Base-by-base conservation (phyloP, 2,888 invertebrate genomes). In the Drosophila nr. perissopoda region DNA sequence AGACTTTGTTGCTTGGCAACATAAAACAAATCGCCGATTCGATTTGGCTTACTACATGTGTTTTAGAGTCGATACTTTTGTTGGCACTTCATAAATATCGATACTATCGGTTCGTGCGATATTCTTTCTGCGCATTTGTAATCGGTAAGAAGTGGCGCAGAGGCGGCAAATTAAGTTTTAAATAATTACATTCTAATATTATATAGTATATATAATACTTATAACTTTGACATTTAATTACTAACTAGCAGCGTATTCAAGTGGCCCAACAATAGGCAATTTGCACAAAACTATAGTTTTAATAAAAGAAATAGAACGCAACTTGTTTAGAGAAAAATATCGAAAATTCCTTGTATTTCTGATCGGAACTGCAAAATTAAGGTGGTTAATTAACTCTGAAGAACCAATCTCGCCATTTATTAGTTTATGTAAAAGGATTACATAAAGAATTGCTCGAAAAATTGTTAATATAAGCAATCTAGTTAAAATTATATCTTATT, bases 1-100 rank as follows among this genome's bases (percentile, higher is more conserved):
- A 69, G 42, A 45, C 49, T 69, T 49, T 38, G 75, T 78, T 68
- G 69, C 79, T 62, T 57, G 48, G 79, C 82, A 78, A 82, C 74
- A 25, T 45, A 65, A 63, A 69, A 63, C 68, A 66, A 68, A 59
- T 54, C 48, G 72, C 78, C 78, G 58, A 68, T 38, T 64, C 63
- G 73, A 62, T 77, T 31, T 18, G 4, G 33, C 10, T 53, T 51
- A 56, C 27, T 45, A 76, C 76, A 76, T 77, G 77, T 80, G 77
- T 77, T 75, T 52, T 5, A 21, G 33, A 61, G 58, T 69, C 69
- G 69, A 52, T 69, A 42, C 29, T 11, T 21, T 29, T 1, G 4
- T 1, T 33, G n/a, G 16, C 13, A 36, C 4, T 7, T 25, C 5
- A 36, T 11, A 31, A 2, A 0, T 57, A 45, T 70, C 77, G 77